Base-by-base conservation (phyloP, 2,113 vertebrate species). In the Cyprichromis sp. region DNA sequence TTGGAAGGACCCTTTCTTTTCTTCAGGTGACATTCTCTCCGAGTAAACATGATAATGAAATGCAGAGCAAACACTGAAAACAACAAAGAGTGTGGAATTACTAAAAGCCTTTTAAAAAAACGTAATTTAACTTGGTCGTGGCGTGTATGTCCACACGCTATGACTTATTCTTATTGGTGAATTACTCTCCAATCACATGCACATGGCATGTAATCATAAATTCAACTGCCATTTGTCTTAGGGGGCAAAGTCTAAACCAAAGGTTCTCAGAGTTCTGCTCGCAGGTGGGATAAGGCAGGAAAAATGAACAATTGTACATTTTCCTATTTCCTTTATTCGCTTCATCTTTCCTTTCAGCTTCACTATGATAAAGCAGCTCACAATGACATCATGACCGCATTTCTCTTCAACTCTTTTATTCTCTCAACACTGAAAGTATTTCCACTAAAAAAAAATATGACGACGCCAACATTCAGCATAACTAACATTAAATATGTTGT, bases 241-340 rank as follows among this genome's bases (percentile, higher is more conserved):
- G 2, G 17, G 17, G 0, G 10, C 3, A 66, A 36, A n/a, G 26
- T 66, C 61, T 66, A 66, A n/a, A 38, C 0, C 17, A 7, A 66
- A 0, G 31, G 31, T n/a, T 36, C 31, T 66, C 31, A 36, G 0
- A 66, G 61, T n/a, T 4, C 31, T 66, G 61, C 61, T 17, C 5
- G 17, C 9, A 19, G 61, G 17, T 66, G 9, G 3, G 3, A 66
- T 66, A 36, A 36, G 61, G 61, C 31, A 66, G 55, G 55, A 66
- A n/a, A 66, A 66, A 38, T 66, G 61, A 38, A n/a, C 34, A 10
- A 66, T n/a, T 66, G 34, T 0, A 13, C 10, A 38, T 66, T 66
- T 66, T 66, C 19, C 61, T 21, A 66, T 38, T 66, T 66, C 61
- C 61, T 38, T 66, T 12, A 38, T 66, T 36, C 7, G 11, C 34